Evolutionary conservation across 2,888 invertebrate genomes (phyloP), one percentile per base, ranked within the genome.

Genomic region (Xylota segnis): DNA sequence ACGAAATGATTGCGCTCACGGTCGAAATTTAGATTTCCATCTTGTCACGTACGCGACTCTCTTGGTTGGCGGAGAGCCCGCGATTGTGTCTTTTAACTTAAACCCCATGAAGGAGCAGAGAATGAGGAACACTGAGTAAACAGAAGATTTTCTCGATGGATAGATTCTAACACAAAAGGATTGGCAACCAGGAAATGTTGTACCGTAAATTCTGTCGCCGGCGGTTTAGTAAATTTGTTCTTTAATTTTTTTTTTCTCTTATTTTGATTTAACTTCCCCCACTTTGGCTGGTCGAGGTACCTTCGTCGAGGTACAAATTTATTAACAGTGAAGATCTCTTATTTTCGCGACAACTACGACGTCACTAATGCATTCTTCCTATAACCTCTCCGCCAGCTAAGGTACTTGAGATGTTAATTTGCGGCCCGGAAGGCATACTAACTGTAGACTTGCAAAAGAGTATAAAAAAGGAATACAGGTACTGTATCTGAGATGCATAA

Each of bases 41-140:
- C 88, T 88, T 88, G 88, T 88, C 88, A 88, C 88, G 88, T 88
- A 88, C 87, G 81, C 81, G 75, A 86, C 75, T 84, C 83, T 59
- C 68, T 50, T 59, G 68, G 68, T 50, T 59, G 68, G 68, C 56
- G 9, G 29, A 54, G 70, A 70, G 45, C 37, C 47, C 56, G 82
- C 76, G 70, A 52, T 82, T 82, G 45, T 82, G 61, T 70, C 29
- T 18, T 82, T 72, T 56, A 47, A 18, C 76, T 65, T 32, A n/a
- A 63, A 23, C 32, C 32, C 29, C 18, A 54, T 78, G 72, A 68
- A 66, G 72, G 76, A 76, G 68, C 14, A 71, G 37, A 76, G 71
- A 84, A 84, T 71, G 81, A 61, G 66, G 61, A 66, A 58, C 66
- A 50, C 68, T 81, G 72, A 82, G 86, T 68, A 86, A 86, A 86